Evolutionary conservation across 2,113 vertebrate species (phyloP), one percentile per base, ranked within the genome.

Genomic region (Platanista minor): DNA sequence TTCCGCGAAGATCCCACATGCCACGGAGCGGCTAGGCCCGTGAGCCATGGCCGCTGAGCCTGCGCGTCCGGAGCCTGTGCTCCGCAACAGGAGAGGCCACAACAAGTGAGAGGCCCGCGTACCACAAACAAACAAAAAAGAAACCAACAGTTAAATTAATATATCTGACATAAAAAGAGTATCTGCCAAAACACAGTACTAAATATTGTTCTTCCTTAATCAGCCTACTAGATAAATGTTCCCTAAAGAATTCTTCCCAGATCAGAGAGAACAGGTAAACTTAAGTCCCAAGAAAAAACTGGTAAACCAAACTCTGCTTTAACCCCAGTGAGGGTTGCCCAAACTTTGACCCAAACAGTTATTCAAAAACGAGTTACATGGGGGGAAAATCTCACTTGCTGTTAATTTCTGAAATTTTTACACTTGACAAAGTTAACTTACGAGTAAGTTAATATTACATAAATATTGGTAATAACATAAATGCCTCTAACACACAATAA

Each of bases 161-260:
- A 3, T 80, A 86, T 57, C 25, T 92, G 46, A 80, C 74, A 59
- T 74, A 71, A 49, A 49, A 49, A 52, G 46, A 84, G n/a, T 69
- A 91, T 31, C 83, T 85, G 52, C 25, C 82, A 80, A 64, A 5
- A 80, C 14, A 94, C 91, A 94, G 62, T 75, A 95, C 36, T 96
- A 94, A 54, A 29, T 64, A 91, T 0, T 84, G 69, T 72, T 71
- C 41, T 90, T 77, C 77, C 88, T 74, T 52, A 62, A 75, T 23
- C 41, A 90, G 11, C 13, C 39, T 64, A 94, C 8, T 69, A 91
- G 36, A 84, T 77, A 49, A 96, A 96, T 66, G 46, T 12, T 91
- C 23, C 43, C 78, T 66, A 71, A 91, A 85, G 39, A 87, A 87
- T 77, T 80, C 23, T 87, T 92, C 39, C 41, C 52, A 59, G 10